phyloP scores from a whole-genome alignment of 2,797 vertebrate genomes.

The Enteromius paludinosus region DNA sequence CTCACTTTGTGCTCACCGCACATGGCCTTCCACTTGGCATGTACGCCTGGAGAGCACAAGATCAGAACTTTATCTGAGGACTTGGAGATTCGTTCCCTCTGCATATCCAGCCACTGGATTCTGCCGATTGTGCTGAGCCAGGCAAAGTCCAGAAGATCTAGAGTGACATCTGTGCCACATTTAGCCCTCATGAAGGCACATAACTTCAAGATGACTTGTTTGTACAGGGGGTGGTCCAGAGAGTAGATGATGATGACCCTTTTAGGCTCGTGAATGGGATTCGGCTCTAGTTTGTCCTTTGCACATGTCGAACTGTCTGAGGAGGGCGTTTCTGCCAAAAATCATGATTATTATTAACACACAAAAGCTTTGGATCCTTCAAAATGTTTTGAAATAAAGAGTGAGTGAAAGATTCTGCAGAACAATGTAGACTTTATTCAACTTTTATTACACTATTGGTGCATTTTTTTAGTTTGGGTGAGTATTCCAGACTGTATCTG shows the following conservation, averaged over 20 bases:
- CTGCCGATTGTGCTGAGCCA: slow-evolving; percentile 82
- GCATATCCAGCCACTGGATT: slow-evolving; percentile 88
- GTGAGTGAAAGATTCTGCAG: background rate
- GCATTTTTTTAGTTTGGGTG: background rate
- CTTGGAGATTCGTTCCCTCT: slow-evolving; percentile 83
- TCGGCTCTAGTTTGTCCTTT: background rate
- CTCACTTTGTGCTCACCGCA: slow-evolving; percentile 76
- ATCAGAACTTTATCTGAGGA: slow-evolving; percentile 88
- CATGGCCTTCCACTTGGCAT: slow-evolving; percentile 92
- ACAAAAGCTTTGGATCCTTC: background rate
- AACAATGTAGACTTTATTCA: background rate
- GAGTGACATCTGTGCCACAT: slow-evolving; percentile 87
- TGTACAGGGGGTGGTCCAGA: slow-evolving; percentile 87
- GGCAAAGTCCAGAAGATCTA: slow-evolving; percentile 87
- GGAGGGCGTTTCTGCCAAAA: slow-evolving; percentile 23
- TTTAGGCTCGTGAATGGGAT: slow-evolving; percentile 60
- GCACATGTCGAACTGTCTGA: slow-evolving; percentile 10
- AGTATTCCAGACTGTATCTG: background rate
- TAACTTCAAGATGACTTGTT: slow-evolving; percentile 88
- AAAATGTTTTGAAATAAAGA: background rate
- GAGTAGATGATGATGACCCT: slow-evolving; percentile 92
- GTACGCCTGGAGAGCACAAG: slow-evolving; percentile 89
- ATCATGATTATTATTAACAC: background rate
- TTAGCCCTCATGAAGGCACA: slow-evolving; percentile 84
- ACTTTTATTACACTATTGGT: background rate